These are phyloP conservation scores for Nymphalis urticae DNA, from an alignment of 2,888 invertebrate genomes.

Conservation along the genomic window DNA sequence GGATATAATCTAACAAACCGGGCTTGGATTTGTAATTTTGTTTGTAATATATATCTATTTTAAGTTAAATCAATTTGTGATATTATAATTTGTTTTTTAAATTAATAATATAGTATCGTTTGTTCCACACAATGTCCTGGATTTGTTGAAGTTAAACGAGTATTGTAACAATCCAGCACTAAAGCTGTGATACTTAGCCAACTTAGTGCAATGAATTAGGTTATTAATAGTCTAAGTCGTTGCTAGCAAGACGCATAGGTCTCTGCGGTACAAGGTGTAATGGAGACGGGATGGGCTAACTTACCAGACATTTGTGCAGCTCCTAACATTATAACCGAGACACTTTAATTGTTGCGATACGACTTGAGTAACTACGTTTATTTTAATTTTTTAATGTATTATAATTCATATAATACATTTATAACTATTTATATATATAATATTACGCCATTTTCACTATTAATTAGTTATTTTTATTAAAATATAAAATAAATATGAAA, in stretches of 20 bases:
- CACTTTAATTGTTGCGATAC: neutral
- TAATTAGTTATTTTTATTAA: too few relatives aligned
- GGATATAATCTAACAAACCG: neutral
- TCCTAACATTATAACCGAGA: slow-evolving; percentile 20
- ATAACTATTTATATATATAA: neutral
- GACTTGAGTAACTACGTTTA: neutral
- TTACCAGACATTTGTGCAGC: slow-evolving; percentile 28
- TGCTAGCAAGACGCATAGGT: slow-evolving; percentile 33
- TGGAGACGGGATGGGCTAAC: slow-evolving; percentile 31
- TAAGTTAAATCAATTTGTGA: too few relatives aligned
- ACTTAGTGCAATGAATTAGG: slow-evolving; percentile 32
- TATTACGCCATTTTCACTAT: too few relatives aligned
- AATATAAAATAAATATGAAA: too few relatives aligned
- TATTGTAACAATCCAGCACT: slow-evolving; percentile 2
- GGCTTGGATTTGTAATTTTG: neutral
- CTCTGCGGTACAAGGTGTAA: slow-evolving; percentile 32
- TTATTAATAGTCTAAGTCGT: slow-evolving; percentile 34
- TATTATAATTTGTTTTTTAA: too few relatives aligned
- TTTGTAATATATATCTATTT: too few relatives aligned
- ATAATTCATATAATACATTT: neutral
- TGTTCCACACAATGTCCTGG: neutral
- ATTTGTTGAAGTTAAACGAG: neutral
- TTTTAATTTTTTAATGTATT: neutral
- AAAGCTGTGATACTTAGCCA: slow-evolving; percentile 24
- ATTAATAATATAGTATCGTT: neutral